Percentiles rank a stretch among this genome's conserved stretches.
These are phyloP conservation scores for Petrocephalus schoutedeni DNA, from an alignment of 2,797 vertebrate genomes.

Conservation along the genomic window DNA sequence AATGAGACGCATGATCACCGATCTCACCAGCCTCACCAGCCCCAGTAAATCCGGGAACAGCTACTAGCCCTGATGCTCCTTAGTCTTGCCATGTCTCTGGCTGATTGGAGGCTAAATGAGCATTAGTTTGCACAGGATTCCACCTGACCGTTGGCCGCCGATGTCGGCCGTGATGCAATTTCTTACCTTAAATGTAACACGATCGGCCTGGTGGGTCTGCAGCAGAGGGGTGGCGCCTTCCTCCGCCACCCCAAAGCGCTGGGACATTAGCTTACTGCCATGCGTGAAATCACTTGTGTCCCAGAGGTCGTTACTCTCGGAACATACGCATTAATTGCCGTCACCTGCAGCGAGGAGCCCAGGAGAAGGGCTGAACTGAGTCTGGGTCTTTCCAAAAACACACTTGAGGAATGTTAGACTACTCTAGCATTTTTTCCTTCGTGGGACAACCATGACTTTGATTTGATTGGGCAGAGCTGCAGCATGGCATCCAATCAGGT, in stretches of 20 bases:
- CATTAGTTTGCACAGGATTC: not conserved
- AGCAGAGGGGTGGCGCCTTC: not conserved
- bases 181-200: not conserved
- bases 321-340: not conserved
- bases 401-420: not conserved
- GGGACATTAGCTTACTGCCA: constrained; percentile 1
- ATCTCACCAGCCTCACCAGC: not conserved
- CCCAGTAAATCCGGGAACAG: not conserved
- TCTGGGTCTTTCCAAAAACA: not conserved
- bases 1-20: not conserved
- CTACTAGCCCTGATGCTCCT: not conserved
- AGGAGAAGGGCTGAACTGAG: not conserved
- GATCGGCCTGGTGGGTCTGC: not conserved
- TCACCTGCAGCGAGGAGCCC: not conserved
- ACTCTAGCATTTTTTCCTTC: not conserved
- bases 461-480: not conserved
- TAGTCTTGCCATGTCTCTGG: not conserved
- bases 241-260: not conserved
- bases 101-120: not conserved
- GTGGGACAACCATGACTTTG: not conserved
- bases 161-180: not conserved
- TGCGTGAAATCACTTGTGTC: constrained; percentile 5
- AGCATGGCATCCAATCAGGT: not conserved
- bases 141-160: not conserved
- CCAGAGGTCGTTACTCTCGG: constrained; percentile 9